Evolutionary conservation across 2,888 invertebrate species (phyloP).

Genomic region (Steinernema scapterisci): DNA sequence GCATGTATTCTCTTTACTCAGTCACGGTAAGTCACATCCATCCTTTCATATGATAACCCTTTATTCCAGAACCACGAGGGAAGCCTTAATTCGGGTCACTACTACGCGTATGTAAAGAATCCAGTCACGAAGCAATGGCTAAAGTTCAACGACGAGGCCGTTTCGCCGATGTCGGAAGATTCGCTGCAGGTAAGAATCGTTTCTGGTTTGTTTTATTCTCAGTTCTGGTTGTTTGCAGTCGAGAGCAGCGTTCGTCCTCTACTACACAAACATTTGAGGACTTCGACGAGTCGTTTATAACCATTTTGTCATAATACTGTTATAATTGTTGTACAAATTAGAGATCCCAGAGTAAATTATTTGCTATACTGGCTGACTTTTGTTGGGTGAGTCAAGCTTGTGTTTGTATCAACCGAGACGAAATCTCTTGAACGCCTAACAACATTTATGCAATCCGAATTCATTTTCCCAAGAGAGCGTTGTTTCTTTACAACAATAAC

Average conservation of each 20-base stretch:
- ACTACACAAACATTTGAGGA: slow-evolving; percentile 41
- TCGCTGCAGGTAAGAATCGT: background rate
- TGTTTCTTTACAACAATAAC: no score
- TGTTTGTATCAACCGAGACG: no score
- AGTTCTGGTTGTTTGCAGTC: slow-evolving; percentile 41
- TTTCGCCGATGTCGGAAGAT: background rate
- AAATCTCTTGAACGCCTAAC: no score
- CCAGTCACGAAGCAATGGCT: slow-evolving; percentile 47
- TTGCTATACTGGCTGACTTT: no score
- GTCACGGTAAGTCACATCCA: slow-evolving; percentile 51
- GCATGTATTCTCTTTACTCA: slow-evolving; percentile 55
- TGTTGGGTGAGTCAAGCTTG: no score
- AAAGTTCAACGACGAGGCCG: slow-evolving; percentile 55
- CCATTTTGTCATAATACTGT: background rate
- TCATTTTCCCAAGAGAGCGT: no score
- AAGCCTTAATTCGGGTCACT: slow-evolving; percentile 59
- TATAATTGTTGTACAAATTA: background rate
- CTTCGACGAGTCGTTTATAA: background rate
- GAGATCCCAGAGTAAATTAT: no score
- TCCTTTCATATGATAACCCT: background rate
- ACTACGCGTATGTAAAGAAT: slow-evolving; percentile 56
- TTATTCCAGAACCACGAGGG: slow-evolving; percentile 59
- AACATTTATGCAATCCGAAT: no score
- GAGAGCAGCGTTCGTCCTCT: slow-evolving; percentile 50
- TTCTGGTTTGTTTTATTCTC: background rate